phyloP scores from a whole-genome alignment of 53 echinoderm and acorn worm species.

The Astropecten irregularis region DNA sequence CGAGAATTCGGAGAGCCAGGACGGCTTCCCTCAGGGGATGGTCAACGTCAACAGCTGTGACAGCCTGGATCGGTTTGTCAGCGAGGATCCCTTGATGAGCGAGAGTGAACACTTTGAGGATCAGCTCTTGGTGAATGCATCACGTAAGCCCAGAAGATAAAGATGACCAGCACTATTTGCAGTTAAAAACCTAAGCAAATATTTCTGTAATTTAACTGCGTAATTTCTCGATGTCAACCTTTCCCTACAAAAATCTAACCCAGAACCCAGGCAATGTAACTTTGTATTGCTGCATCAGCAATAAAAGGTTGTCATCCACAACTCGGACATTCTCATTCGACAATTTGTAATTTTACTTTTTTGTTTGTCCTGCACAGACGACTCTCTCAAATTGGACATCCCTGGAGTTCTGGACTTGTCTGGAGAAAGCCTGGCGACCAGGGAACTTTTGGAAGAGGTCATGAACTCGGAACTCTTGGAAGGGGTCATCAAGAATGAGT shows the following conservation, averaged over 20 bases:
- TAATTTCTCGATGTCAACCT: too few species aligned
- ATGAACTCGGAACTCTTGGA: conserved; percentile 62
- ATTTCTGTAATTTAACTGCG: too few species aligned
- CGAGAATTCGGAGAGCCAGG: background rate
- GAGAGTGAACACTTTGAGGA: conserved; percentile 27
- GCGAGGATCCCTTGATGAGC: conserved; percentile 44
- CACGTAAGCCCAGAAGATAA: conserved; percentile 1
- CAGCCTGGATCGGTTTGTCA: conserved; percentile 31
- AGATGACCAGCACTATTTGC: too few species aligned
- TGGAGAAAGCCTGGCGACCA: conserved; percentile 54
- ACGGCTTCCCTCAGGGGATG: conserved; percentile 1
- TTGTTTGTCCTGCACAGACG: conserved; percentile 6
- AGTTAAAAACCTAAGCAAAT: too few species aligned
- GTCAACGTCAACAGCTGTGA: background rate
- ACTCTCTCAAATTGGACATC: conserved; percentile 62
- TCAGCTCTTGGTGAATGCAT: conserved; percentile 14
- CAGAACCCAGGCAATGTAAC: too few species aligned
- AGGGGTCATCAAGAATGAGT: conserved; percentile 64
- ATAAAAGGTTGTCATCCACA: too few species aligned
- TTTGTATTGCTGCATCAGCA: too few species aligned
- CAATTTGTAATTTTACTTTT: too few species aligned
- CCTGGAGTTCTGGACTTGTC: conserved; percentile 68
- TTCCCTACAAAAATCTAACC: too few species aligned
- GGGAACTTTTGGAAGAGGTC: conserved; percentile 70
- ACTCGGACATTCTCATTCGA: too few species aligned